phyloP scores from a whole-genome alignment of 2,113 vertebrate species.

The Etheostoma cragini region DNA sequence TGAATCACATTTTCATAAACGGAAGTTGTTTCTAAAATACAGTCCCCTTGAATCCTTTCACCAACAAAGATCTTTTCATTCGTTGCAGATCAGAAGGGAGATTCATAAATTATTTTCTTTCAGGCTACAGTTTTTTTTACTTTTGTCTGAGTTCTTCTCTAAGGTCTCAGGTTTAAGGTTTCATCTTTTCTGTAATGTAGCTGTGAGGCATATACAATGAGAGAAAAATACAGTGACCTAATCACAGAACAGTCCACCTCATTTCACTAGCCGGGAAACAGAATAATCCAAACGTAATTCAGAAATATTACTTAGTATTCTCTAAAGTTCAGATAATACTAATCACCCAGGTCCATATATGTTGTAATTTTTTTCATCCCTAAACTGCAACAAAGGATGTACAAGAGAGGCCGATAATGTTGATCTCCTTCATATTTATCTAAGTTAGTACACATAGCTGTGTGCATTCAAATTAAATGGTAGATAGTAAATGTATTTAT shows the following conservation, averaged over 20 bases:
- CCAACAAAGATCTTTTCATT: constrained; percentile 22
- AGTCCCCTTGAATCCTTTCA: constrained; percentile 12
- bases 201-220: neutral
- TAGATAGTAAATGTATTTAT: too few species aligned
- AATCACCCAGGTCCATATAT: too few species aligned
- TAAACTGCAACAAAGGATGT: neutral
- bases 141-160: neutral
- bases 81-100: neutral
- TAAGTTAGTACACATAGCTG: neutral
- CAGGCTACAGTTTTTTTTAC: constrained; percentile 8
- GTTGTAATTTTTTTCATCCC: neutral
- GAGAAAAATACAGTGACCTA: neutral
- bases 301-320: neutral
- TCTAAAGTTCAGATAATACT: neutral
- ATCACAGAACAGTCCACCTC: neutral
- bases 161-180: neutral
- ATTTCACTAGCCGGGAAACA: neutral
- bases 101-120: constrained; percentile 25
- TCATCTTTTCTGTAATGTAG: neutral
- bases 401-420: neutral
- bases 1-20: constrained; percentile 8
- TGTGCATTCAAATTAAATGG: neutral
- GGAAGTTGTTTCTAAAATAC: constrained; percentile 19
- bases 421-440: neutral
- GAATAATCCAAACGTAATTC: neutral